These are phyloP conservation scores for Lepidochitona cinerea DNA, from an alignment of 2,888 invertebrate species.

Conservation along the genomic window DNA sequence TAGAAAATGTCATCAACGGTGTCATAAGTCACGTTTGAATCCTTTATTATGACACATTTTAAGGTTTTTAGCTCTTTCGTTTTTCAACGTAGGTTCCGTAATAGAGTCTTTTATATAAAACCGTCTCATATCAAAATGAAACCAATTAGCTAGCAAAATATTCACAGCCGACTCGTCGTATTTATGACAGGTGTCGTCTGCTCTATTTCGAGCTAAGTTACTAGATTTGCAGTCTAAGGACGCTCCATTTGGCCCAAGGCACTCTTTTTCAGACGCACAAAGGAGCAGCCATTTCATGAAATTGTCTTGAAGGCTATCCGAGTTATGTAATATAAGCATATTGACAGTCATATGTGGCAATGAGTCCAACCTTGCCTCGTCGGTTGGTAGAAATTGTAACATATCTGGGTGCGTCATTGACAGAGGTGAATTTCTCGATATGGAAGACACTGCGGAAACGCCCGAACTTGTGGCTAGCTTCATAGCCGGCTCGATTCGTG, in stretches of 20 bases:
- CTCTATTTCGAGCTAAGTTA: slow-evolving; percentile 28
- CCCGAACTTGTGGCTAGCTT: slow-evolving; percentile 53
- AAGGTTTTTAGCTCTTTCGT: neutral
- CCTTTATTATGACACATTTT: neutral
- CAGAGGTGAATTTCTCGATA: slow-evolving; percentile 44
- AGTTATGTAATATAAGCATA: slow-evolving; percentile 63
- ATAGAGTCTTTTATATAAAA: slow-evolving; percentile 26
- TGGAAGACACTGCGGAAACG: slow-evolving; percentile 47
- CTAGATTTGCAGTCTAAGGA: slow-evolving; percentile 45
- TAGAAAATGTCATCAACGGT: too few relatives aligned
- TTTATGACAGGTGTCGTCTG: slow-evolving; percentile 62
- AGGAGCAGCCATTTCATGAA: slow-evolving; percentile 64
- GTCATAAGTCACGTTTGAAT: neutral
- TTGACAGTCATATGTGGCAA: slow-evolving; percentile 53
- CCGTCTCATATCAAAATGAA: slow-evolving; percentile 52
- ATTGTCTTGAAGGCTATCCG: slow-evolving; percentile 47
- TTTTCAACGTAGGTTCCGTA: neutral
- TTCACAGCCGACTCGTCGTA: slow-evolving; percentile 70
- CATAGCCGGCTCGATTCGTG: slow-evolving; percentile 47
- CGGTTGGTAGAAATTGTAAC: slow-evolving; percentile 61
- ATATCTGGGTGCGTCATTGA: slow-evolving; percentile 61
- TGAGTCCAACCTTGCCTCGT: slow-evolving; percentile 45
- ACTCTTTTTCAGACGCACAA: slow-evolving; percentile 65
- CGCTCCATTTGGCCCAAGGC: slow-evolving; percentile 61
- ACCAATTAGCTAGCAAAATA: slow-evolving; percentile 65